Evolutionary conservation across 2,888 invertebrate species (phyloP).

Genomic region (Sminthurinus aureus): DNA sequence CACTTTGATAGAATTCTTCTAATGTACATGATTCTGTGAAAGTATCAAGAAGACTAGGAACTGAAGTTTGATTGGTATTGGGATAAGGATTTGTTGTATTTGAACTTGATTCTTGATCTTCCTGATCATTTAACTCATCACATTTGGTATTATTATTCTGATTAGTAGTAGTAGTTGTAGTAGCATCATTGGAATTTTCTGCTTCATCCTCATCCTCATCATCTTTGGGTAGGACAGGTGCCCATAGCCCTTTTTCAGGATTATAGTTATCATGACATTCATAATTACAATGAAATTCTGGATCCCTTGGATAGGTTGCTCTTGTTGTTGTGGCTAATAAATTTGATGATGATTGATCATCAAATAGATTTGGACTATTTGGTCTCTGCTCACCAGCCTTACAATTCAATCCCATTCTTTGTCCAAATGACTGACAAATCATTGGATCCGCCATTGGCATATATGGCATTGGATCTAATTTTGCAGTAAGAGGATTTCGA

Average conservation of each 20-base stretch:
- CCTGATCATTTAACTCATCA: not conserved
- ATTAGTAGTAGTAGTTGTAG: too few species aligned
- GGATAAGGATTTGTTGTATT: not conserved
- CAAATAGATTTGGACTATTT: slow-evolving; percentile 26
- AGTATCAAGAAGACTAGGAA: slow-evolving; percentile 11
- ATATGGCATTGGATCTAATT: slow-evolving; percentile 21
- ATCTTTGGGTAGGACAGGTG: not conserved
- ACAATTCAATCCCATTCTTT: slow-evolving; percentile 5
- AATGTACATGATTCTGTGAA: not conserved
- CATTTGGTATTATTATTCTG: not conserved
- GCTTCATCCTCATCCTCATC: too few species aligned
- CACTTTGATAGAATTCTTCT: too few species aligned
- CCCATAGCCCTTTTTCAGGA: not conserved
- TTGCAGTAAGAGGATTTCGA: not conserved
- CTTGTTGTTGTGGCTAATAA: not conserved
- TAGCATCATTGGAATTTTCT: too few species aligned
- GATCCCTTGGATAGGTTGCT: not conserved
- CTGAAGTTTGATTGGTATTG: not conserved
- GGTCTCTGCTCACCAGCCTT: not conserved
- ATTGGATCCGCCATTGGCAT: slow-evolving; percentile 24
- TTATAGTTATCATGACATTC: not conserved
- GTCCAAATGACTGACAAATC: slow-evolving; percentile 31
- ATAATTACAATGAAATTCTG: not conserved
- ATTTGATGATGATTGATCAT: too few species aligned
- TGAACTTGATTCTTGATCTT: not conserved